These are phyloP conservation scores for Scrobipalpa costella DNA, from an alignment of 2,888 invertebrate genomes.

Conservation along the genomic window DNA sequence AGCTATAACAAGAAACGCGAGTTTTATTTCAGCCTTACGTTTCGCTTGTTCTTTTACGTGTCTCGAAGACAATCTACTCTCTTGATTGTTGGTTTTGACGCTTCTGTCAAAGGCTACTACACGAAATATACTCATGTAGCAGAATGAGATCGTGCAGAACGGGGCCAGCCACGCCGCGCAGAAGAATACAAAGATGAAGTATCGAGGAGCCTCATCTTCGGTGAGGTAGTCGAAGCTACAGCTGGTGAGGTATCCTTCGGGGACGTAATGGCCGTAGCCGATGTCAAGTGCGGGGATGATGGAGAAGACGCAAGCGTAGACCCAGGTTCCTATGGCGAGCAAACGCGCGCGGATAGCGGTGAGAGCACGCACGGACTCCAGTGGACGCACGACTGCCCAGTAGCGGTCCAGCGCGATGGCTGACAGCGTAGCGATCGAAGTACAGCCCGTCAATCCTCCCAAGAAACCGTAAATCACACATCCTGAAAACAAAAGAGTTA, in stretches of 20 bases:
- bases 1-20: constrained; percentile 85
- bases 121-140: constrained; percentile 86
- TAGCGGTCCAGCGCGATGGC: constrained; percentile 91
- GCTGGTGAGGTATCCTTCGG: constrained; percentile 91
- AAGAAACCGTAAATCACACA: constrained; percentile 90
- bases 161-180: constrained; percentile 89
- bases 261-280: constrained; percentile 88
- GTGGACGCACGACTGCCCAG: constrained; percentile 89
- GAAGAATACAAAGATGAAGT: constrained; percentile 88
- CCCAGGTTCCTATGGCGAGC: constrained; percentile 85
- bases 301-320: constrained; percentile 86
- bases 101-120: constrained; percentile 81
- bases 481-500: constrained; percentile 71
- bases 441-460: constrained; percentile 90
- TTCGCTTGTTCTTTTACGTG: constrained; percentile 83
- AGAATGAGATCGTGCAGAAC: constrained; percentile 85
- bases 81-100: constrained; percentile 68
- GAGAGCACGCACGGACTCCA: constrained; percentile 84
- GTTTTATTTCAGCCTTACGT: constrained; percentile 85
- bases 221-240: constrained; percentile 93
- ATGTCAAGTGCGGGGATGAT: constrained; percentile 85
- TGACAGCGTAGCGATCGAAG: constrained; percentile 90
- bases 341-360: constrained; percentile 83
- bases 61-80: constrained; percentile 75
- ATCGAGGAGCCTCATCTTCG: constrained; percentile 79